These are phyloP conservation scores for Pygoscelis antarcticus DNA, from an alignment of 2,113 vertebrate species.

Conservation along the genomic window DNA sequence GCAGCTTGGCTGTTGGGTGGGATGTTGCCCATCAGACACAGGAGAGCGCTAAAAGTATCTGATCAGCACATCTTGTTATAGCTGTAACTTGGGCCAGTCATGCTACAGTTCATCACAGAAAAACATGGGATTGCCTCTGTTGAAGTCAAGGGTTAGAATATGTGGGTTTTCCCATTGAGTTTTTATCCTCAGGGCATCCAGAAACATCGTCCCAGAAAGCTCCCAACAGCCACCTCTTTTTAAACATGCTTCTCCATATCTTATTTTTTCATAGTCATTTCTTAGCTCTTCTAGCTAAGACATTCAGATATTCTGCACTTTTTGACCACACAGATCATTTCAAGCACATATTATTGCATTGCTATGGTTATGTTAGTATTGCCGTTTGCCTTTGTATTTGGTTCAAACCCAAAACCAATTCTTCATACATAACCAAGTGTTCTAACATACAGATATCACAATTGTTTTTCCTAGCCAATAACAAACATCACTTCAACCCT, in stretches of 20 bases:
- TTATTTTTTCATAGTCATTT: neutral
- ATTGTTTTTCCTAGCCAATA: neutral
- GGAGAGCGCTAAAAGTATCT: neutral
- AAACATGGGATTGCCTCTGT: neutral
- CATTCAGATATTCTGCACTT: neutral
- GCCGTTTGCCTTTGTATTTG: constrained; percentile 13
- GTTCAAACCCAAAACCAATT: neutral
- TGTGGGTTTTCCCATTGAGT: neutral
- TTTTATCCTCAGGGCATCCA: neutral
- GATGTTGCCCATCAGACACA: neutral
- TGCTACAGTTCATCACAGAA: neutral
- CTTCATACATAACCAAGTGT: neutral
- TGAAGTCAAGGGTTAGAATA: neutral
- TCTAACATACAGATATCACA: neutral
- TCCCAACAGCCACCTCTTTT: neutral
- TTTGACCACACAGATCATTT: constrained; percentile 36
- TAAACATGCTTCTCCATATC: neutral
- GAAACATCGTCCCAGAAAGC: neutral
- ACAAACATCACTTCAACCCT: neutral
- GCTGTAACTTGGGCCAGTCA: neutral
- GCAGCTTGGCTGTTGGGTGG: neutral
- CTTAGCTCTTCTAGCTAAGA: neutral
- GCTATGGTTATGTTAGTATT: constrained; percentile 46
- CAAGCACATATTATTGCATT: neutral
- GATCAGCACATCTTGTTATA: neutral